Conservation (phyloP, 1,140 invertebrate species). For the Dufourea novaeangliae region DNA sequence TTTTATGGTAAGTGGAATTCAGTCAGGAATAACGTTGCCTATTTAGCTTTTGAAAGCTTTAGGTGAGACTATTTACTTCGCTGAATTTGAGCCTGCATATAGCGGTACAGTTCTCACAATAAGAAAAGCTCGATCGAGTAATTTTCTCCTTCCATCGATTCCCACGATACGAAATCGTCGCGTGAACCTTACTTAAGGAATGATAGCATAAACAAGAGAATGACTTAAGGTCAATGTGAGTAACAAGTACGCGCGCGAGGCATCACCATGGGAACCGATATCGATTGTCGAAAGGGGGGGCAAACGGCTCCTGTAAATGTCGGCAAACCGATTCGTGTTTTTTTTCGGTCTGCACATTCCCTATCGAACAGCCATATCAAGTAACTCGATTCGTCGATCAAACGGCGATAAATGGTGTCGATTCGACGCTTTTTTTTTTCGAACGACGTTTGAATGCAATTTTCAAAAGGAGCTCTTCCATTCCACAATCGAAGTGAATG, state of each 20-base stretch:
- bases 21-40: no score
- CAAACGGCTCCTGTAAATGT: slow-evolving; percentile 58
- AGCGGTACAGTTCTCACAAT: no score
- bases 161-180: not conserved
- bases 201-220: slow-evolving; percentile 56
- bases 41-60: no score
- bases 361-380: slow-evolving; percentile 51
- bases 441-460: no score
- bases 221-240: slow-evolving; percentile 74
- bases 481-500: no score
- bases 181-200: slow-evolving; percentile 2
- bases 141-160: not conserved
- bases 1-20: no score
- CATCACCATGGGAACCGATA: slow-evolving; percentile 79
- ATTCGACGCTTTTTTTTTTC: slow-evolving; percentile 14
- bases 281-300: slow-evolving; percentile 72
- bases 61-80: no score
- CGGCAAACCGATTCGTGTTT: slow-evolving; percentile 59
- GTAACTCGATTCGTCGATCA: slow-evolving; percentile 57
- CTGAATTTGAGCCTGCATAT: no score
- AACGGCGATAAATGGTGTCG: slow-evolving; percentile 28
- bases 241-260: slow-evolving; percentile 74
- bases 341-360: slow-evolving; percentile 53
- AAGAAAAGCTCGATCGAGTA: not conserved
- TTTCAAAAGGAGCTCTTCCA: no score